phyloP scores from a whole-genome alignment of 1,140 invertebrate species.

The Heliconius hewitsoni region DNA sequence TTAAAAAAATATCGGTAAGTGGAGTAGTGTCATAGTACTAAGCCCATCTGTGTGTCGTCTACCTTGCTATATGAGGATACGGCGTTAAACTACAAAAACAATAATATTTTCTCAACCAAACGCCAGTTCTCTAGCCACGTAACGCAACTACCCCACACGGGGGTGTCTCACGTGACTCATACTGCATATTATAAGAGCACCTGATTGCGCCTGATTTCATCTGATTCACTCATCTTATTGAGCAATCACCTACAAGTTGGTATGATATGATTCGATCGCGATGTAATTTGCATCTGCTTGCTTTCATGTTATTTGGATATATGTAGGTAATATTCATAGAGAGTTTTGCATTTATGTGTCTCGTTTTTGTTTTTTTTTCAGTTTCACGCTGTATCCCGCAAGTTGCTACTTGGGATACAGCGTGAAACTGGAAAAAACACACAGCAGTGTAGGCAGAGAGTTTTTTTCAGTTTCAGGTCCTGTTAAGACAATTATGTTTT shows the following conservation, averaged over 20 bases:
- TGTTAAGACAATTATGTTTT: too few relatives aligned
- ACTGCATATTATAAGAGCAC: constrained; percentile 62
- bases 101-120: not conserved
- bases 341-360: not conserved
- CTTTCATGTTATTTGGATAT: not conserved
- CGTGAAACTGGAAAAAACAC: too few relatives aligned
- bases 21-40: too few relatives aligned
- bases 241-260: constrained; percentile 15
- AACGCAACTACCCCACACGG: constrained; percentile 47
- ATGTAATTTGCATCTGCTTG: constrained; percentile 12
- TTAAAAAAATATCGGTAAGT: too few relatives aligned
- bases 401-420: too few relatives aligned
- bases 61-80: too few relatives aligned
- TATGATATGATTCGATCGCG: not conserved
- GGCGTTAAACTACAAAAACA: too few relatives aligned
- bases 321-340: not conserved
- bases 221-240: constrained; percentile 39
- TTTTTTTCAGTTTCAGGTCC: too few relatives aligned
- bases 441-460: too few relatives aligned
- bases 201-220: constrained; percentile 73
- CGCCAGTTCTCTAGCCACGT: constrained; percentile 42
- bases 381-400: too few relatives aligned
- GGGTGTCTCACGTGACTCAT: constrained; percentile 44
- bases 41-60: too few relatives aligned
- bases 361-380: not conserved